A percentile compares a stretch with the other conserved stretches of the same genome.
Evolutionary conservation across 2,888 invertebrate species (phyloP).

Genomic region (Epistrophe grossulariae): DNA sequence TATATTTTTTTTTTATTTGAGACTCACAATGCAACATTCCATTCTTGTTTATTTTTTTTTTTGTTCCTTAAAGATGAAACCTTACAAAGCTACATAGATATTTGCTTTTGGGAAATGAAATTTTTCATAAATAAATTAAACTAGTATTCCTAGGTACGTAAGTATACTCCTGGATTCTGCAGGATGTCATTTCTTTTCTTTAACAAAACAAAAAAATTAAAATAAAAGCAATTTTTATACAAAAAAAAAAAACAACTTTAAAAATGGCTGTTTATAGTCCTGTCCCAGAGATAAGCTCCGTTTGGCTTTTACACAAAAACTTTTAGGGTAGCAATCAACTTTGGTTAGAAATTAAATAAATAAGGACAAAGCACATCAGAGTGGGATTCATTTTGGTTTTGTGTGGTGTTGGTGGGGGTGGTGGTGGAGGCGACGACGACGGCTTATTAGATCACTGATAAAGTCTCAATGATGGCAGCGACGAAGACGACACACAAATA

Average conservation of each 20-base stretch:
- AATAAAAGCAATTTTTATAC: not conserved
- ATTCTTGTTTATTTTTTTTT: not conserved
- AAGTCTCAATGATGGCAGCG: conserved; percentile 12
- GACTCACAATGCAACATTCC: conserved; percentile 18
- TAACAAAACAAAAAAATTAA: not conserved
- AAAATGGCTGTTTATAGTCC: conserved; percentile 25
- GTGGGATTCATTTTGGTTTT: conserved; percentile 27
- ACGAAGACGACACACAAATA: conserved; percentile 57
- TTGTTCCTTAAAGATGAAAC: conserved; percentile 36
- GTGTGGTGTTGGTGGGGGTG: not conserved
- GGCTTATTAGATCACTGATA: conserved; percentile 47
- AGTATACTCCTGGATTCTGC: not conserved
- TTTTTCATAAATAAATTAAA: conserved; percentile 52
- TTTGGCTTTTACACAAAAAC: conserved; percentile 20
- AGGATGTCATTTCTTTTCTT: not conserved
- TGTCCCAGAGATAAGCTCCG: conserved; percentile 12
- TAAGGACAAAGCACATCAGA: conserved; percentile 35
- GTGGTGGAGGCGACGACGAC: too few relatives aligned
- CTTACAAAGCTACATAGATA: not conserved
- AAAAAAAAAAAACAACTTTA: conserved; percentile 8
- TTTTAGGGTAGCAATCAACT: conserved; percentile 25
- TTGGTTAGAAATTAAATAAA: conserved; percentile 52
- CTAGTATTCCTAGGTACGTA: not conserved
- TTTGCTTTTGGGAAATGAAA: conserved; percentile 28
- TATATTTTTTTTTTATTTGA: conserved; percentile 13